Percentiles rank a stretch among this genome's conserved stretches.
phyloP scores from a whole-genome alignment of 2,888 invertebrate species.

The Deladenus siricidicola region DNA sequence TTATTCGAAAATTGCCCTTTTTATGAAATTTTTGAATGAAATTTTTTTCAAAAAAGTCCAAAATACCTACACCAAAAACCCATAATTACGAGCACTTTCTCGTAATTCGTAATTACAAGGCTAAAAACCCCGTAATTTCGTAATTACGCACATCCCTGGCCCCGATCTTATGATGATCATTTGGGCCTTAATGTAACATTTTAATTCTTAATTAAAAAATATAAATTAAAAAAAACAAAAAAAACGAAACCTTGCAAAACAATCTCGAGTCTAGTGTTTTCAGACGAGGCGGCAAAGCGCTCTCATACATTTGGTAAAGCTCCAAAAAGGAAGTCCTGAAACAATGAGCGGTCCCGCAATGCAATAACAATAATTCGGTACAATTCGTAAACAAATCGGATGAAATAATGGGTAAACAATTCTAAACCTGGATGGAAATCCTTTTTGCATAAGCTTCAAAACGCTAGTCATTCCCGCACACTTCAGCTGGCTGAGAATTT shows the following conservation, averaged over 20 bases:
- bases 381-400: neutral
- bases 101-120: too few relatives aligned
- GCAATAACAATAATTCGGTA: neutral
- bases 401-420: neutral
- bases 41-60: too few relatives aligned
- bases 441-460: slow-evolving; percentile 92
- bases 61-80: too few relatives aligned
- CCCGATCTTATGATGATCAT: too few relatives aligned
- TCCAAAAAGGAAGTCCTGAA: slow-evolving; percentile 75
- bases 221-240: neutral
- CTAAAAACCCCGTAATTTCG: too few relatives aligned
- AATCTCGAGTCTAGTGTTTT: slow-evolving; percentile 72
- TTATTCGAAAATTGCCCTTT: too few relatives aligned
- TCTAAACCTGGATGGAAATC: slow-evolving; percentile 62
- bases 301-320: slow-evolving; percentile 79
- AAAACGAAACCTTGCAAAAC: slow-evolving; percentile 76
- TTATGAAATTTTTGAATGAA: too few relatives aligned
- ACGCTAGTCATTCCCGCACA: slow-evolving; percentile 93
- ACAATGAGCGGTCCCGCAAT: slow-evolving; percentile 3
- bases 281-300: slow-evolving; percentile 74
- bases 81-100: too few relatives aligned
- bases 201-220: too few relatives aligned
- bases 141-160: too few relatives aligned
- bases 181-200: too few relatives aligned
- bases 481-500: slow-evolving; percentile 84